Base-by-base conservation (phyloP, 2,888 invertebrate genomes). In the Cerastis rubricosa region DNA sequence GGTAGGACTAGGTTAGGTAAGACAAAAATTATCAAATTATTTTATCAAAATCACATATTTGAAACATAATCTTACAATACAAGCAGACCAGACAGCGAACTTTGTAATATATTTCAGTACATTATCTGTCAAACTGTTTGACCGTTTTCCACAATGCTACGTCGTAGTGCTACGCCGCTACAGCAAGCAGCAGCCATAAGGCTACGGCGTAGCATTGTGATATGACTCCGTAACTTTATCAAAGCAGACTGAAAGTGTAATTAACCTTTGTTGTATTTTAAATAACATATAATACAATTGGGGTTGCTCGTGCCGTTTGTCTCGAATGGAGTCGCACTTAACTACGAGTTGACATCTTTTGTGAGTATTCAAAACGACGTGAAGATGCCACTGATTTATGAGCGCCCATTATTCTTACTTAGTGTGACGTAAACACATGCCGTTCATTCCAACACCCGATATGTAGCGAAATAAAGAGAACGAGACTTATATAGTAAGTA, bases 381-480 rank as follows among this genome's bases (percentile, higher is more conserved):
- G 93, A 93, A 93, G 94, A 95, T 92, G 93, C 91, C 91, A 89
- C 94, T 94, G 95, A 95, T 95, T 94, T 95, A 95, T 94, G 92
- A 91, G 82, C 85, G 83, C 83, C 91, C 93, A 95, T 95, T 94
- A 94, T 92, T 95, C 95, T 95, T 94, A 93, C 94, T 95, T 94
- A 95, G 87, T 86, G 90, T 90, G 94, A 94, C 93, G 93, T 93
- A 93, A 94, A 95, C 95, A 95, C 94, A 94, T 94, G 94, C 94
- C 92, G 90, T 91, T 92, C 92, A 90, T 90, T 89, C 87, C 85
- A 76, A 83, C 84, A 73, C 80, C 87, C 76, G 76, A 87, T 84
- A 86, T 83, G 73, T 74, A 65, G 69, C 71, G 78, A 82, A 87
- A 88, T 87, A 88, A 84, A 84, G 82, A 79, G 84, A 80, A 76